A percentile compares a stretch with the other conserved stretches of the same genome.
Evolutionary conservation across 2,797 vertebrate genomes (phyloP).

Genomic region (Acipenser transmontanus): DNA sequence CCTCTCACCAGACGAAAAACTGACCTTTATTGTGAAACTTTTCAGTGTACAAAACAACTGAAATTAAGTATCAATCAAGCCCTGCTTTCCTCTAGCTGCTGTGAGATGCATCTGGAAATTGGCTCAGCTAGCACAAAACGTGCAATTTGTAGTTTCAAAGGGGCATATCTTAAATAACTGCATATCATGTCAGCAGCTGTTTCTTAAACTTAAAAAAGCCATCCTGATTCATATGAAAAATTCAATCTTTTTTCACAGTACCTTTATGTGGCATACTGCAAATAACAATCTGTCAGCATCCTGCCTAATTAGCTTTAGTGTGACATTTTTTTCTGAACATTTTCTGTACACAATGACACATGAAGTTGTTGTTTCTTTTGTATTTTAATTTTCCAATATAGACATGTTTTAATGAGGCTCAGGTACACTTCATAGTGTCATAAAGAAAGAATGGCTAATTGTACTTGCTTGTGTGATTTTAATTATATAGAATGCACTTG

Average conservation of each 20-base stretch:
- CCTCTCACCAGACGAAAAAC: too few species aligned
- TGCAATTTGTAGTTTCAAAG: neutral
- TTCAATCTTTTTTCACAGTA: neutral
- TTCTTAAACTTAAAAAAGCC: neutral
- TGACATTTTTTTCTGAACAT: neutral
- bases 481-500: neutral
- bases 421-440: neutral
- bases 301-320: neutral
- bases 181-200: neutral
- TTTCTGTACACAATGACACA: neutral
- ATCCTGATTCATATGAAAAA: neutral
- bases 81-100: too few species aligned
- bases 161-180: neutral
- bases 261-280: neutral
- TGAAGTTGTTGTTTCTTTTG: neutral
- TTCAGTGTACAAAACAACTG: too few species aligned
- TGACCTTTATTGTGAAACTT: too few species aligned
- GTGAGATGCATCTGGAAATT: too few species aligned
- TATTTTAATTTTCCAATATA: neutral
- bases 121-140: too few species aligned
- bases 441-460: slow-evolving; percentile 1
- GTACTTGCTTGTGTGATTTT: neutral
- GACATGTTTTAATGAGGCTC: slow-evolving; percentile 1
- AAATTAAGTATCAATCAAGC: neutral
- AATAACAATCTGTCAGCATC: neutral